Evolutionary conservation across 2,797 vertebrate species (phyloP), one percentile per base, ranked within the genome.

Genomic region (Eulemur coronatus): DNA sequence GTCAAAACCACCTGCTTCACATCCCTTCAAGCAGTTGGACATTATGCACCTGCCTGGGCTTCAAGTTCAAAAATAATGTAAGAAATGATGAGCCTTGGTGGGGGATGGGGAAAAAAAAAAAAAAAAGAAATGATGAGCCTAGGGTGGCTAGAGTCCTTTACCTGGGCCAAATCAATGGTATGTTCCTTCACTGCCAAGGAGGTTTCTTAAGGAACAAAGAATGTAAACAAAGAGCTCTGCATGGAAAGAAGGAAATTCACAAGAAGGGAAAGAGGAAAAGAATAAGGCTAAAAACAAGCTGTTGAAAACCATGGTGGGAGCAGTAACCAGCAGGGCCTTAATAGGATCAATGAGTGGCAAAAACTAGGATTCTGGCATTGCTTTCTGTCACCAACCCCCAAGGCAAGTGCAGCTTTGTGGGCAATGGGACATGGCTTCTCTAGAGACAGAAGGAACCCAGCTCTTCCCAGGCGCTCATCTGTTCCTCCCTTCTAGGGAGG

Each of bases 1-100:
- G 96, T 97, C 96, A 98, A 88, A 96, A 95, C 15, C 94, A 89
- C 61, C 67, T 78, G 28, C 33, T 43, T 90, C 38, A 57, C 6
- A 94, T 2, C 38, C 41, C 69, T 89, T 87, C 52, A 76, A 84
- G 70, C 55, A 46, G 61, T 0, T 24, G 35, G 72, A 90, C 38
- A 78, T 30, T 15, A 43, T 30, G 8, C 5, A 81, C 4, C 52
- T 87, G 50, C 38, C 70, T 48, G 10, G 59, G 26, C n/a, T 87
- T 89, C 72, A 72, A 88, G 73, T 67, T 72, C 67, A 97, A 95
- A 95, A 89, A 35, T 63, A 41, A 85, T 55, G 88, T 86, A 57
- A 73, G 33, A 69, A 94, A 90, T 41, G 4, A 67, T 33, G 55
- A 69, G 46, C 61, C 91, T 81, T 26, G 89, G 28, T 59, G 4